A percentile compares a stretch with the other conserved stretches of the same genome.
Conservation (phyloP, 1,140 invertebrate species). For the Pachyrhynchus sulphureomaculatus region DNA sequence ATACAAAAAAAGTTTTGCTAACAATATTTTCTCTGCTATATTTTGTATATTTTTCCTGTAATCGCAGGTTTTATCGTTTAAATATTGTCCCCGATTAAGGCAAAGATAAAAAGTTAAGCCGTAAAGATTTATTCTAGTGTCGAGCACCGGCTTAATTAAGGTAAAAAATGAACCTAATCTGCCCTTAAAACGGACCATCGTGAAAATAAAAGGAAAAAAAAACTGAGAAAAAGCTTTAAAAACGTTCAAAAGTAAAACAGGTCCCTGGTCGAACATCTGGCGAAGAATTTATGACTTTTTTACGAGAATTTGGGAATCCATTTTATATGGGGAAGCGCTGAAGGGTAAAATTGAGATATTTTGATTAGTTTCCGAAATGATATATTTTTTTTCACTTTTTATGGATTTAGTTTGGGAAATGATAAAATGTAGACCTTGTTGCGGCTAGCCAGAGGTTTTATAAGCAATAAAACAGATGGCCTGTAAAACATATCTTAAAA, state of each 20-base stretch:
- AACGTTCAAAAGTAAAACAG: slow-evolving; percentile 6
- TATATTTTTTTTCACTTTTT: not conserved
- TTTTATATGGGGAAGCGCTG: slow-evolving; percentile 1
- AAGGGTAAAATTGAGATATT: slow-evolving; percentile 8
- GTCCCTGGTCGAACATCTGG: slow-evolving; percentile 18
- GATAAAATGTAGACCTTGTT: too few species aligned
- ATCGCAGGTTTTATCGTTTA: not conserved
- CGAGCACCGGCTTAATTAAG: slow-evolving; percentile 16
- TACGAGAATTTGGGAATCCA: slow-evolving; percentile 11
- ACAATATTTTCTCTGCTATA: too few species aligned
- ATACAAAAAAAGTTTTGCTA: too few species aligned
- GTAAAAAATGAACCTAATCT: slow-evolving; percentile 20
- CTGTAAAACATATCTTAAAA: too few species aligned
- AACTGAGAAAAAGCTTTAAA: slow-evolving; percentile 10
- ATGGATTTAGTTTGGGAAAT: not conserved
- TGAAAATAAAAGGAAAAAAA: slow-evolving; percentile 1
- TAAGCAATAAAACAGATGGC: too few species aligned
- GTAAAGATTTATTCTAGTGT: slow-evolving; percentile 10
- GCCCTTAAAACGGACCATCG: slow-evolving; percentile 10
- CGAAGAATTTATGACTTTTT: slow-evolving; percentile 22
- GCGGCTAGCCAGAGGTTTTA: too few species aligned
- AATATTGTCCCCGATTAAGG: slow-evolving; percentile 8
- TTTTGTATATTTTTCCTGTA: too few species aligned
- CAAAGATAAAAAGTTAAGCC: slow-evolving; percentile 18
- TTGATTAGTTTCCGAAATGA: not conserved